phyloP scores from a whole-genome alignment of 2,888 invertebrate genomes.

The Abscondita cerata region DNA sequence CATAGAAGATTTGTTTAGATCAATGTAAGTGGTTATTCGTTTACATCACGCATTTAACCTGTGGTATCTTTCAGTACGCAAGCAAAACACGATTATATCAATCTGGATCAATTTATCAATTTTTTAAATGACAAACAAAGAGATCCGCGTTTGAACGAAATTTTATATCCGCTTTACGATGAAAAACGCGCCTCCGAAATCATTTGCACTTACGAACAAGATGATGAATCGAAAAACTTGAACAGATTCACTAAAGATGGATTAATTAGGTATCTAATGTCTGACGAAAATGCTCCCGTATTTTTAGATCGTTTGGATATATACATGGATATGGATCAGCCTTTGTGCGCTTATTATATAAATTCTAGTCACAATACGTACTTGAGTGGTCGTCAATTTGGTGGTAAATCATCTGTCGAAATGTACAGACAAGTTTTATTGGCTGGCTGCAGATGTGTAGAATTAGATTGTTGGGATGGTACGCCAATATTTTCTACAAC shows the following conservation, averaged over 20 bases:
- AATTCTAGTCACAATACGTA: conserved; percentile 98
- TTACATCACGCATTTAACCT: background rate
- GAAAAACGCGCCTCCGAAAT: conserved; percentile 92
- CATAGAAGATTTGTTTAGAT: conserved; percentile 96
- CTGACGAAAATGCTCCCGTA: conserved; percentile 99
- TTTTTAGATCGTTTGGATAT: conserved; percentile 97
- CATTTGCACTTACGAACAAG: conserved; percentile 90
- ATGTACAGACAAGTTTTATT: conserved; percentile 98
- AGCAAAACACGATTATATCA: conserved; percentile 88
- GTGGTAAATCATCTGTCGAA: conserved; percentile 97
- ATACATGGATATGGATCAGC: conserved; percentile 99
- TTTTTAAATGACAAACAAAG: conserved; percentile 97
- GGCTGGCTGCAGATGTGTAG: conserved; percentile 97
- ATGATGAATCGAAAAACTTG: conserved; percentile 74
- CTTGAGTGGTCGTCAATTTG: conserved; percentile 93
- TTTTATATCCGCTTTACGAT: conserved; percentile 96
- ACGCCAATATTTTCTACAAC: background rate
- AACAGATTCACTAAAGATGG: conserved; percentile 92
- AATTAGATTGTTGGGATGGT: conserved; percentile 98
- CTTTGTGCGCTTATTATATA: conserved; percentile 97
- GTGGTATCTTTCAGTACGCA: conserved; percentile 72
- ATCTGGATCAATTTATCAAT: conserved; percentile 84
- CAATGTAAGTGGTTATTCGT: conserved; percentile 77
- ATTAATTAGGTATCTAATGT: conserved; percentile 95
- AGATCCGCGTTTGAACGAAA: conserved; percentile 98